Percentiles rank a stretch among this genome's conserved stretches.
phyloP scores from a whole-genome alignment of 2,888 invertebrate genomes.

The Heliconius aoede region DNA sequence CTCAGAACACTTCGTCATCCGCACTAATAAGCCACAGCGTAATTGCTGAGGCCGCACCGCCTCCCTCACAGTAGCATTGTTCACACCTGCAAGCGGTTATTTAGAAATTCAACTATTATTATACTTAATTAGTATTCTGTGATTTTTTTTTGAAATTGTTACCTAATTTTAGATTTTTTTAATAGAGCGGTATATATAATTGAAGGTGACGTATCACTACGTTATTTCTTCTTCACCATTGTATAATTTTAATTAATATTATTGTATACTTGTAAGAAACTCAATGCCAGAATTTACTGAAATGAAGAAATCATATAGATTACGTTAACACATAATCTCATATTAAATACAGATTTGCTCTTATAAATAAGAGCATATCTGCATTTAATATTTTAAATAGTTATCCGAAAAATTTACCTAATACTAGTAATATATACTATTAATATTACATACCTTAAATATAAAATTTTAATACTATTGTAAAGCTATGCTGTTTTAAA shows the following conservation, averaged over 20 bases:
- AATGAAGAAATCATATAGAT: too few species aligned
- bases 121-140: slow-evolving; percentile 11
- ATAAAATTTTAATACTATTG: too few species aligned
- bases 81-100: slow-evolving; percentile 36
- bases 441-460: too few species aligned
- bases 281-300: too few species aligned
- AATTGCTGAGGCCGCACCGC: slow-evolving; percentile 45
- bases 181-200: background rate
- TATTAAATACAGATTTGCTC: too few species aligned
- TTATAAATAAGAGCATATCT: too few species aligned
- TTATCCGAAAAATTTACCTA: too few species aligned
- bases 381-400: too few species aligned
- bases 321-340: too few species aligned
- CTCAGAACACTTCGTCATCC: slow-evolving; percentile 69
- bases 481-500: background rate
- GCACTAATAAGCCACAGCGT: slow-evolving; percentile 75
- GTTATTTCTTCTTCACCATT: background rate
- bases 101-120: slow-evolving; percentile 6
- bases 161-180: background rate
- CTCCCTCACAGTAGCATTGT: slow-evolving; percentile 34
- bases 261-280: background rate
- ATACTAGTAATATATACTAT: too few species aligned
- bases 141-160: background rate
- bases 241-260: background rate
- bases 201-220: background rate